Conservation (phyloP, 2,888 invertebrate species). For the Cyaniris semiargus region DNA sequence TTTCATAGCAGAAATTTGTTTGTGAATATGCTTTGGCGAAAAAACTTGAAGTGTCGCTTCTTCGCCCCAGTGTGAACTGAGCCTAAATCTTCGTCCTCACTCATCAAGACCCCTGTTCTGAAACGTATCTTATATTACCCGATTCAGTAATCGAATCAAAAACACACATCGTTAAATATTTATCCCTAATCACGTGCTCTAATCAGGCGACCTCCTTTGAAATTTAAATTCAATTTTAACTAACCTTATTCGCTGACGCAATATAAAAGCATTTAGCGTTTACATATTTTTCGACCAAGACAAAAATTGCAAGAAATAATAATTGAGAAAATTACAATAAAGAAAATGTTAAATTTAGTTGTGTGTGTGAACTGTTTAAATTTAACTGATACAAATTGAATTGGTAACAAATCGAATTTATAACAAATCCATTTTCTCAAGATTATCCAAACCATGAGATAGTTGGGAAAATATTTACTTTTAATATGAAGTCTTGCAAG, state of each 20-base stretch:
- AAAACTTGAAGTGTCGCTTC: too few relatives aligned
- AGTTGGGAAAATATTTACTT: too few relatives aligned
- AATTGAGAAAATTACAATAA: background rate
- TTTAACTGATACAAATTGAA: too few relatives aligned
- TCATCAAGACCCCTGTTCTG: background rate
- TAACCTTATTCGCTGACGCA: background rate
- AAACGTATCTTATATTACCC: background rate
- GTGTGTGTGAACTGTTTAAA: too few relatives aligned
- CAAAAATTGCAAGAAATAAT: background rate
- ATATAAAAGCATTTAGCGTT: background rate
- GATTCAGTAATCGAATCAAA: background rate
- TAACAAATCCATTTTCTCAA: too few relatives aligned
- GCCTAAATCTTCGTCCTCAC: background rate
- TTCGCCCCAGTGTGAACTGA: too few relatives aligned
- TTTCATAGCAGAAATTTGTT: too few relatives aligned
- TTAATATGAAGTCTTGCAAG: background rate
- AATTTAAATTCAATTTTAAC: background rate
- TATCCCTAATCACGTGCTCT: background rate
- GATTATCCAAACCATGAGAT: background rate
- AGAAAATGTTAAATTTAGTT: background rate
- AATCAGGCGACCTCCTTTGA: background rate
- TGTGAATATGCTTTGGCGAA: too few relatives aligned
- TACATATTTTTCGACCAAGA: background rate
- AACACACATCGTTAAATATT: constrained; percentile 11
- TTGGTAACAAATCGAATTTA: too few relatives aligned